phyloP scores from a whole-genome alignment of 1,140 invertebrate species.

The Caenorhabditis remanei region DNA sequence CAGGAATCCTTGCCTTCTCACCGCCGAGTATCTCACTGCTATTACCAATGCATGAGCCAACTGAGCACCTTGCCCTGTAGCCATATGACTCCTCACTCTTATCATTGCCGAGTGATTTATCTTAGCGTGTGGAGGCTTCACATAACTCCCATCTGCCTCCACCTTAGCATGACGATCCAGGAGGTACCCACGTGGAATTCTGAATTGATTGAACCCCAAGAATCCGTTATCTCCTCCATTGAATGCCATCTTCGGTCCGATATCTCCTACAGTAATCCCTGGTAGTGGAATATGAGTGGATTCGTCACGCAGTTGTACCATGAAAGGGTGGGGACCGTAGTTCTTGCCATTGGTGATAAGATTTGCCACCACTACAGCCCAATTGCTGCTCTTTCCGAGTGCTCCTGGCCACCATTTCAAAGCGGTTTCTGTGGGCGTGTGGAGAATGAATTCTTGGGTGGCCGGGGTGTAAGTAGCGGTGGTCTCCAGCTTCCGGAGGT shows the following conservation, averaged over 20 bases:
- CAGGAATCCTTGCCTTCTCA: constrained; percentile 85
- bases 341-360: constrained; percentile 87
- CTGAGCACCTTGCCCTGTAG: constrained; percentile 68
- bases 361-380: constrained; percentile 88
- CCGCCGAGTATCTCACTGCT: constrained; percentile 85
- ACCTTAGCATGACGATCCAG: constrained; percentile 90
- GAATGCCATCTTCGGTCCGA: constrained; percentile 91
- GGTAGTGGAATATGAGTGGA: constrained; percentile 86
- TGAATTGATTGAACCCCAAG: constrained; percentile 86
- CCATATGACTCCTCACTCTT: constrained; percentile 87
- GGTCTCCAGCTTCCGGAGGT: constrained; percentile 90
- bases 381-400: constrained; percentile 88
- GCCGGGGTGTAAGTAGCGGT: constrained; percentile 87
- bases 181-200: constrained; percentile 89
- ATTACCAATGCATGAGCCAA: constrained; percentile 74
- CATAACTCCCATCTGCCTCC: constrained; percentile 87
- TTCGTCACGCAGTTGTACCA: constrained; percentile 89
- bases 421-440: constrained; percentile 87
- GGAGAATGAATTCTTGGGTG: constrained; percentile 88
- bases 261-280: constrained; percentile 91
- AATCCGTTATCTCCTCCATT: constrained; percentile 91
- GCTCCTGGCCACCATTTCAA: constrained; percentile 84
- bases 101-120: constrained; percentile 94
- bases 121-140: constrained; percentile 87
- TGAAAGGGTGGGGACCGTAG: constrained; percentile 90